Evolutionary conservation across 2,113 vertebrate genomes (phyloP), one percentile per base, ranked within the genome.

Genomic region (Rhodinocichla rosea): DNA sequence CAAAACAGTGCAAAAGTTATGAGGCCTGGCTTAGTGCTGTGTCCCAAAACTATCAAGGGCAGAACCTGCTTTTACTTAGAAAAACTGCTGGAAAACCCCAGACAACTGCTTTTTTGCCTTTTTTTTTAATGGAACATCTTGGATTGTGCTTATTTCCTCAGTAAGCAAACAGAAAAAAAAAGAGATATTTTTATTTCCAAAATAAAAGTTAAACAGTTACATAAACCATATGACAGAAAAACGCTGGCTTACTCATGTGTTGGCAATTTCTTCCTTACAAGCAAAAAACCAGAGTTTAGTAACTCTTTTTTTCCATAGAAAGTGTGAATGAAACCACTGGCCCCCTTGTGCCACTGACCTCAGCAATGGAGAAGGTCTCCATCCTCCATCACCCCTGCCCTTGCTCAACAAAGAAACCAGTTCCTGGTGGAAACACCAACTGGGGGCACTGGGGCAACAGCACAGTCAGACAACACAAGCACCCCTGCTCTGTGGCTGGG

Each of bases 191-290:
- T 27, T 82, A 67, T 82, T 96, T 96, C 90, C 65, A 90, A 87
- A 96, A 75, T 82, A 89, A 53, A 93, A 92, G 44, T 79, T 78
- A 59, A 81, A 63, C 39, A 84, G 62, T 91, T 90, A 87, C 78
- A 83, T 82, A 94, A 97, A 82, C 74, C 92, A 76, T 89, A 91
- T 45, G 87, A 95, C 78, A 87, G 53, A 85, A 95, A 59, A 71
- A 49, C 39, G 78, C 45, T 79, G 74, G 69, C 69, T 91, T 89
- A 75, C 39, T 85, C 81, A 78, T 44, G 30, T 85, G 65, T 37
- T 94, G 84, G 81, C 50, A 93, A 93, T 90, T 93, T 91, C 75
- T 87, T 85, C 56, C 71, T 87, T 63, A 73, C 5, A 60, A 71
- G 22, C 30, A 76, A 33, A 67, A 45, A 79, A 63, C 63, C 40